These are phyloP conservation scores for Lasioglossum malachurum DNA, from an alignment of 2,888 invertebrate species.

Conservation along the genomic window DNA sequence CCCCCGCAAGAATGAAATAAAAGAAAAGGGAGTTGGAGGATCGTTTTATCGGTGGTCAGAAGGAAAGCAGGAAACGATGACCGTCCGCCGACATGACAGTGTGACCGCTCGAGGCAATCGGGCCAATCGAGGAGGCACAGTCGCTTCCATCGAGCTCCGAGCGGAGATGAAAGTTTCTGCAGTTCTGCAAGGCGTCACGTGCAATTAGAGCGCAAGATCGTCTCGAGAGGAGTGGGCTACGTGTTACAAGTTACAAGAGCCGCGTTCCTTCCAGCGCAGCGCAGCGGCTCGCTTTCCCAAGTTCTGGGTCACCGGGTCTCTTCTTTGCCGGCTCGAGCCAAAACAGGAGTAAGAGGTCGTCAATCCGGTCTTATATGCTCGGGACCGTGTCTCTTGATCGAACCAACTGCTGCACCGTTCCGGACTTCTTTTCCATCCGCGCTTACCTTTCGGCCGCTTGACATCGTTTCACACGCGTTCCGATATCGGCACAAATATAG, in stretches of 20 bases:
- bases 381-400: conserved; percentile 18
- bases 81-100: not conserved
- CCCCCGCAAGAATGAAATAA: not conserved
- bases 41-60: conserved; percentile 28
- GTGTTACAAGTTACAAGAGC: conserved; percentile 29
- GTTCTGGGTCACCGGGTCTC: conserved; percentile 81
- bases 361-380: conserved; percentile 53
- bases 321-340: conserved; percentile 34
- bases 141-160: conserved; percentile 19
- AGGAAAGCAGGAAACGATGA: conserved; percentile 65
- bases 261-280: conserved; percentile 27
- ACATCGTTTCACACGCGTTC: conserved; percentile 30
- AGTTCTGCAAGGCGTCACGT: conserved; percentile 69
- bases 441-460: conserved; percentile 44
- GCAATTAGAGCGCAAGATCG: conserved; percentile 79
- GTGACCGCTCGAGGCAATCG: conserved; percentile 7
- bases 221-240: conserved; percentile 52
- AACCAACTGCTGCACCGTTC: not conserved
- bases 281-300: conserved; percentile 77
- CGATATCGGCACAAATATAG: not conserved
- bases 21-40: not conserved
- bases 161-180: conserved; percentile 49
- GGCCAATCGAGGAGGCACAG: not conserved
- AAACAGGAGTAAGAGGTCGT: conserved; percentile 69
- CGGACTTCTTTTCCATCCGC: conserved; percentile 3